phyloP scores from a whole-genome alignment of 53 echinoderm and acorn worm genomes.

The Holothuria leucospilota region DNA sequence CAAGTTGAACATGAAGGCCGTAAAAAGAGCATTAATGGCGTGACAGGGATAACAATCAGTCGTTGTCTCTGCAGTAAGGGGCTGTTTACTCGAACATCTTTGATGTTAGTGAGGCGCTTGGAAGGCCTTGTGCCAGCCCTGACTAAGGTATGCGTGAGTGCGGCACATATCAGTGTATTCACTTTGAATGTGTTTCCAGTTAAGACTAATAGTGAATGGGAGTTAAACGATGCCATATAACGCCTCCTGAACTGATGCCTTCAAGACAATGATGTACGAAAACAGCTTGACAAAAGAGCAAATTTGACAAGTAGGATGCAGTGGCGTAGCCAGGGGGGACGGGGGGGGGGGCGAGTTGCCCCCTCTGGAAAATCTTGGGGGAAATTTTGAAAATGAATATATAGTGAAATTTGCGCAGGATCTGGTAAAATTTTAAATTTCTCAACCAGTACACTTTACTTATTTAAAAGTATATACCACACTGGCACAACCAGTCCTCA shows the following conservation, averaged over 20 bases:
- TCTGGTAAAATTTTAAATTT: too few relatives aligned
- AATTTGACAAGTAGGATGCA: too few relatives aligned
- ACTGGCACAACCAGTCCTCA: too few relatives aligned
- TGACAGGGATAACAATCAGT: constrained; percentile 64
- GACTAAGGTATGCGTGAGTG: constrained; percentile 58
- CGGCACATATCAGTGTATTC: constrained; percentile 54
- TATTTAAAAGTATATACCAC: too few relatives aligned
- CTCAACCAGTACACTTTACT: too few relatives aligned
- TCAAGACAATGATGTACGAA: constrained; percentile 57
- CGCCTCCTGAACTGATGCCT: constrained; percentile 42
- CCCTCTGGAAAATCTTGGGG: too few relatives aligned
- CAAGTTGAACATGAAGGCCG: constrained; percentile 71
- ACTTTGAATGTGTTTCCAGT: constrained; percentile 56
- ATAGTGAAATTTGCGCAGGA: too few relatives aligned
- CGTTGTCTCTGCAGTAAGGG: constrained; percentile 50
- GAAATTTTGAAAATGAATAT: too few relatives aligned
- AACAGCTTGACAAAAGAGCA: constrained; percentile 48
- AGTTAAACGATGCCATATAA: not conserved
- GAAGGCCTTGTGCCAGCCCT: constrained; percentile 71
- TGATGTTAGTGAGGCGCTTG: constrained; percentile 66
- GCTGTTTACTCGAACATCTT: constrained; percentile 55
- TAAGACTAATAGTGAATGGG: constrained; percentile 49
- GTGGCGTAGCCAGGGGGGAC: too few relatives aligned
- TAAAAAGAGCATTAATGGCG: constrained; percentile 67
- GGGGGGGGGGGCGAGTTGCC: too few relatives aligned